These are phyloP conservation scores for Crambe crambe DNA, from an alignment of 37 sponge, comb jelly and placozoan species.

Conservation along the genomic window DNA sequence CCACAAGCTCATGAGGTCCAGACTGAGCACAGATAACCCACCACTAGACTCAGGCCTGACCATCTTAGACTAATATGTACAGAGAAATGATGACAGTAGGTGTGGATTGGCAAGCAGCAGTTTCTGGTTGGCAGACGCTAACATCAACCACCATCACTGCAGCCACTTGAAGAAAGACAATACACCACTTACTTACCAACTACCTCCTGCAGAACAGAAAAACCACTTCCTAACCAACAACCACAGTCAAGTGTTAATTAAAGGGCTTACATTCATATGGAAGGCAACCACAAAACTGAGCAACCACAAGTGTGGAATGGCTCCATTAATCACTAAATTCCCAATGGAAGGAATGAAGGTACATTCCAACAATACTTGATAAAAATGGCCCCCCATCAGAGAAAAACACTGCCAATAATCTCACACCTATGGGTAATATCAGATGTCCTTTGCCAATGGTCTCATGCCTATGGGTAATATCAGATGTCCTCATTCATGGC, in stretches of 20 bases:
- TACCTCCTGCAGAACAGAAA: not conserved
- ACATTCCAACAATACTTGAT: not conserved
- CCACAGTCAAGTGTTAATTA: too few species aligned
- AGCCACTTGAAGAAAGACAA: not conserved
- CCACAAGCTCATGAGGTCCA: not conserved
- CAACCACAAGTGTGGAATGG: not conserved
- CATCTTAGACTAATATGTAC: too few species aligned
- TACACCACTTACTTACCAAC: not conserved
- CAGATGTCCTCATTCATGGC: not conserved
- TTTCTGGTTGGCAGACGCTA: not conserved
- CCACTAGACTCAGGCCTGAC: too few species aligned
- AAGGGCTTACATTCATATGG: too few species aligned
- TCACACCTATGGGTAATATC: not conserved
- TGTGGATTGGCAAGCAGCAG: too few species aligned
- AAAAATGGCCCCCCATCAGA: not conserved
- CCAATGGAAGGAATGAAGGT: not conserved
- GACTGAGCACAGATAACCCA: not conserved
- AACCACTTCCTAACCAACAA: too few species aligned
- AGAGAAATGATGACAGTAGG: too few species aligned
- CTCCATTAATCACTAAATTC: not conserved
- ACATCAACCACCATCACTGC: not conserved
- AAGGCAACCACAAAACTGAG: too few species aligned
- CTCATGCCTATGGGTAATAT: not conserved
- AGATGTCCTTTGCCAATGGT: not conserved
- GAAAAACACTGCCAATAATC: not conserved